Conservation (phyloP, 1,140 invertebrate genomes). For the Rhopalosiphum maidis region DNA sequence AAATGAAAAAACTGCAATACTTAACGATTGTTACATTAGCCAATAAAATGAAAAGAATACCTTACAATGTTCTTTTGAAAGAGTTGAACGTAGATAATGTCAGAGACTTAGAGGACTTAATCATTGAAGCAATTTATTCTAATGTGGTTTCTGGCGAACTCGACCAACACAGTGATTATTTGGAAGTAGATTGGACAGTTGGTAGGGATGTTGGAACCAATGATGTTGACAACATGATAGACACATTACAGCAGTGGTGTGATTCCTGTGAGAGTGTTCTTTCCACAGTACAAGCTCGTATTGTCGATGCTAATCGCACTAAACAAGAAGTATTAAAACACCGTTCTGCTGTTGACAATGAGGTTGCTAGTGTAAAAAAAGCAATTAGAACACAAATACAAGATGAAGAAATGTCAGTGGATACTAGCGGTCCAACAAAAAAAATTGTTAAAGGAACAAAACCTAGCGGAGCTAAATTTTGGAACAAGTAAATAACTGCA, state of each 20-base stretch:
- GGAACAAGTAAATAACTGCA: conserved; percentile 45
- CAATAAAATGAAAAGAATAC: conserved; percentile 89
- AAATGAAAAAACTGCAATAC: conserved; percentile 92
- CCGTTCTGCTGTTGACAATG: conserved; percentile 83
- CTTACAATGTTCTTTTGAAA: conserved; percentile 82
- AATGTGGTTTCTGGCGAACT: conserved; percentile 96
- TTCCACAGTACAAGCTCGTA: conserved; percentile 87
- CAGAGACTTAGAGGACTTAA: conserved; percentile 92
- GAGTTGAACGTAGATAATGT: conserved; percentile 93
- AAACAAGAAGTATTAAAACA: conserved; percentile 83
- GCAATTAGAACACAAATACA: conserved; percentile 77
- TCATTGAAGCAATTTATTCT: conserved; percentile 96
- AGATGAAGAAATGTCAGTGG: conserved; percentile 56
- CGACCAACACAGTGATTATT: conserved; percentile 90
- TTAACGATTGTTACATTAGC: conserved; percentile 95
- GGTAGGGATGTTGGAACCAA: conserved; percentile 88
- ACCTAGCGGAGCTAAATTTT: conserved; percentile 27
- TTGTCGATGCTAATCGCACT: conserved; percentile 82
- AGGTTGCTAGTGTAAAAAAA: conserved; percentile 84
- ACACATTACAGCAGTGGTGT: conserved; percentile 88
- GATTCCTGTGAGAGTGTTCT: conserved; percentile 89
- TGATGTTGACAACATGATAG: conserved; percentile 77
- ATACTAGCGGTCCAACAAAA: conserved; percentile 41
- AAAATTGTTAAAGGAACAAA: not conserved
- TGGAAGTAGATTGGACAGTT: conserved; percentile 93